Base-by-base conservation (phyloP, 2,888 invertebrate genomes). In the Drosophila limbata region DNA sequence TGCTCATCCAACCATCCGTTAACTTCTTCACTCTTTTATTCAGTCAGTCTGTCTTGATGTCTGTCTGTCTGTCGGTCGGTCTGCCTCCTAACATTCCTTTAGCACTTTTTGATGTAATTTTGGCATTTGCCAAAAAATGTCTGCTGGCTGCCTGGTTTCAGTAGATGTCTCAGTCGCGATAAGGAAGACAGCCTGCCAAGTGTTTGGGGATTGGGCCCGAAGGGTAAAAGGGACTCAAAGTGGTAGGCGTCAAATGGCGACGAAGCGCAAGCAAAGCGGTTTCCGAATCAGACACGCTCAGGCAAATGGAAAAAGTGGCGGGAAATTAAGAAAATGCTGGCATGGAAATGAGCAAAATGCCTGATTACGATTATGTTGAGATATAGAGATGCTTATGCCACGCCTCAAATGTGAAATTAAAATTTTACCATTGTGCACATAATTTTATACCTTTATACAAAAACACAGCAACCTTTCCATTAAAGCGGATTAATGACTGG, bases 361-460 rank as follows among this genome's bases (percentile, higher is more conserved):
- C 55, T 62, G 63, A 47, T 63, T 56, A 60, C 59, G 63, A 47
- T 63, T 56, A 60, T 67, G 62, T 21, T 52, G 53, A 19, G 35
- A 39, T 28, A 35, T 33, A 19, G 64, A 40, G 59, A 56, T 13
- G 45, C 40, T 51, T 62, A 53, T 66, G 67, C 61, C 61, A 21
- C 61, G 71, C 61, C 74, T 78, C 72, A 73, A 87, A 88, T 90
- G 88, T 89, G 81, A 91, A 92, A 92, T 92, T 92, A 92, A 89
- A 91, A 92, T 91, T 91, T 91, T 83, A 82, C 77, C 92, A 84
- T 91, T 79, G 88, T 89, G 86, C 88, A 92, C 90, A 91, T 91
- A 91, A 92, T 92, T 92, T 85, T 85, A 91, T 90, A 81, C 86
- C 82, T 51, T 56, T 64, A 28, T 57, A 66, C 15, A 48, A 25